Evolutionary conservation across 2,113 vertebrate species (phyloP).

Genomic region (Riparia riparia): DNA sequence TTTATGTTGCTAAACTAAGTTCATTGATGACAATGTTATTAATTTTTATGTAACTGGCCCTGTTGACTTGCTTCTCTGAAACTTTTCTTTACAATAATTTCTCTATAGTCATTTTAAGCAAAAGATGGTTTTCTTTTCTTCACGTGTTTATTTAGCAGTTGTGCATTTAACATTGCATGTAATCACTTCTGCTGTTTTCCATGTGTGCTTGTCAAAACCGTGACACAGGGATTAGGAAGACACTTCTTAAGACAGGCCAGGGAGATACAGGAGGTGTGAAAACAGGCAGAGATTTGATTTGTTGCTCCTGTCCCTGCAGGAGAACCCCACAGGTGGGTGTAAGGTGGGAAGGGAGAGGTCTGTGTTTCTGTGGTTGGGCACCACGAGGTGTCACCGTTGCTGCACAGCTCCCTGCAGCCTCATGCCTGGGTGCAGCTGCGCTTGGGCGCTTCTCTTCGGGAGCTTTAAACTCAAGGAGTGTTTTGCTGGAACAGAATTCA

Average conservation of each 20-base stretch:
- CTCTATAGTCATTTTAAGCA: not conserved
- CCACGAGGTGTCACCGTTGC: constrained; percentile 67
- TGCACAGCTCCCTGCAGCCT: not conserved
- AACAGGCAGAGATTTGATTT: not conserved
- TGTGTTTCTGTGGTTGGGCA: not conserved
- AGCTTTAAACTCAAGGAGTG: not conserved
- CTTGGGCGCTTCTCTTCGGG: accelerated
- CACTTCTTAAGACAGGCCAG: not conserved
- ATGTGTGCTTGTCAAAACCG: accelerated
- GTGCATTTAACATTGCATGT: not conserved
- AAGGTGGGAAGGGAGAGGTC: not conserved
- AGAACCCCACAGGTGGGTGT: accelerated
- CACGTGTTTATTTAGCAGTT: not conserved
- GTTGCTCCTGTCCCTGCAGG: not conserved
- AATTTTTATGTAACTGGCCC: not conserved
- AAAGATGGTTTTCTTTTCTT: not conserved
- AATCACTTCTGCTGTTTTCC: not conserved
- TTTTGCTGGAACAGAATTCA: not conserved
- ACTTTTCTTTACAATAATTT: not conserved
- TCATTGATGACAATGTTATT: not conserved
- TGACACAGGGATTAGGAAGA: not conserved
- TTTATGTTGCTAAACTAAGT: not conserved
- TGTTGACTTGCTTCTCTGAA: not conserved
- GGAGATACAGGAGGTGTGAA: not conserved
- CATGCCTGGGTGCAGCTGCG: accelerated